Evolutionary conservation across 2,888 invertebrate genomes (phyloP), one percentile per base, ranked within the genome.

Genomic region (Heteromyza rotundicornis): DNA sequence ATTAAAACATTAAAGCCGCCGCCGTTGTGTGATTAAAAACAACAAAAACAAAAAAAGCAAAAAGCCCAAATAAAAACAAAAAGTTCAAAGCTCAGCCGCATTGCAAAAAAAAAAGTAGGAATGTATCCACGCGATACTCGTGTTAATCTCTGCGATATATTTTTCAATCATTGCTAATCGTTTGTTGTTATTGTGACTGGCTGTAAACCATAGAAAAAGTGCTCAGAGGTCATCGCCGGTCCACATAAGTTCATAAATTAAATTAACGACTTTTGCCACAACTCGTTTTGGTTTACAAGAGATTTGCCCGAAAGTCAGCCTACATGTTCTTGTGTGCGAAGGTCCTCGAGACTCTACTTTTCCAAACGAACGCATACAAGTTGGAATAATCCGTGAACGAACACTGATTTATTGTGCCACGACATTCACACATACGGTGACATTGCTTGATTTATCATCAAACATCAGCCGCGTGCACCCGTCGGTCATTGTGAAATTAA

Each of bases 1-100:
- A 78, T 79, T 79, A 79, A 76, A 74, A 73, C 73, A 73, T 67
- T 74, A 71, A 76, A 78, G 77, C 78, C 76, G 74, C 66, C 73
- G 76, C 69, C 74, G 73, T n/a, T n/a, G n/a, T n/a, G n/a, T n/a
- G n/a, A n/a, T n/a, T n/a, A n/a, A n/a, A n/a, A n/a, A n/a, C n/a
- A n/a, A n/a, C n/a, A n/a, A n/a, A n/a, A n/a, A n/a, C n/a, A n/a
- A n/a, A n/a, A n/a, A n/a, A n/a, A n/a, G n/a, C n/a, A n/a, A n/a
- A n/a, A n/a, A n/a, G n/a, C n/a, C n/a, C n/a, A n/a, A n/a, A n/a
- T n/a, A n/a, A n/a, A n/a, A n/a, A n/a, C n/a, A n/a, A n/a, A n/a
- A n/a, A 76, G 75, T 76, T 74, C 64, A 66, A 72, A 68, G 69
- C 70, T 70, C 69, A 68, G 70, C 65, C 72, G 73, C 73, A 73